Base-by-base conservation (phyloP, 2,888 invertebrate species). In the Teleiodes luculella region DNA sequence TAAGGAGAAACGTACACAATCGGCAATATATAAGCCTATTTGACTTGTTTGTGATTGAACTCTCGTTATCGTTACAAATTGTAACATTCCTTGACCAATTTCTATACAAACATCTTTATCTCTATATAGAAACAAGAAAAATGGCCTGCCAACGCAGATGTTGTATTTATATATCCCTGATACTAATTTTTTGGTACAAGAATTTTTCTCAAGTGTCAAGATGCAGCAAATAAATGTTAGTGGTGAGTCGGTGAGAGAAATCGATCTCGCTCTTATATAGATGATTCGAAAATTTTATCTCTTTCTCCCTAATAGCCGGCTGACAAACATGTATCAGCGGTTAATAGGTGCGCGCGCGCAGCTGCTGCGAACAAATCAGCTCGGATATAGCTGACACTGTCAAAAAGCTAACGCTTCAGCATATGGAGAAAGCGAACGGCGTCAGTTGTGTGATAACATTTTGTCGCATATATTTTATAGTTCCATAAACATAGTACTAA, bases 321-420 rank as follows among this genome's bases (percentile, higher is more conserved):
- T 87, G 88, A 88, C 88, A 86, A 88, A 88, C 89, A 88, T 89
- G 89, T 88, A 88, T 88, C 89, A 88, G 86, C 85, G 89, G 87
- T 88, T 88, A 89, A 89, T 89, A 89, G 88, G 88, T 88, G 87
- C 84, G 88, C 81, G 73, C 78, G 66, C 83, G 86, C 88, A 89
- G 88, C 88, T 89, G 88, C 84, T 82, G 86, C 84, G 86, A 87
- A 89, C 88, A 89, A 89, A 89, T 89, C 88, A 89, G 88, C 79
- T 88, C 84, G 78, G 82, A 87, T 88, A 86, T 88, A 89, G 87
- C 83, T 84, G 86, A 83, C 88, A 83, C 82, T 86, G 88, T 88
- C 88, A 87, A 86, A 87, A 86, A 84, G 87, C 83, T 83, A 76
- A 79, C 76, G 69, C 74, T 65, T 66, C 63, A 76, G 74, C 62